Evolutionary conservation across 2,113 vertebrate genomes (phyloP), one percentile per base, ranked within the genome.

Genomic region (Osmerus mordax): DNA sequence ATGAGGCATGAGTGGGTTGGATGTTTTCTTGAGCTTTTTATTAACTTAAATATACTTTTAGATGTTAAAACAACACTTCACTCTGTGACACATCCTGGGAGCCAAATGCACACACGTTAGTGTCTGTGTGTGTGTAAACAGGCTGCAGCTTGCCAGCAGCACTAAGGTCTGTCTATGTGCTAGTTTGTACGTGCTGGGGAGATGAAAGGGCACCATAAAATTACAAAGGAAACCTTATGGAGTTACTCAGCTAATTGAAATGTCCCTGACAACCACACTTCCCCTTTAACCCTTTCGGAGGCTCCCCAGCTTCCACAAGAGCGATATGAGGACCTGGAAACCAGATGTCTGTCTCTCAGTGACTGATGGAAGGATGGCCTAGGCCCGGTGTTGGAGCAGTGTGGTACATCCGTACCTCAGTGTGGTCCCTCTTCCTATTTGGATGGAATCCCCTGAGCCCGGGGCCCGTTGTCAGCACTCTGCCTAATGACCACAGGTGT

Each of bases 401-500:
- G 28, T 62, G 78, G 73, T 74, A 74, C 69, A 68, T 63, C 62
- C 63, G 25, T 78, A 59, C 11, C 19, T 16, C 60, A 64, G 12
- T 21, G 60, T 41, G 68, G 21, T 65, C 2, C 3, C 72, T 79
- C 21, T 0, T 79, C 72, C 81, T 87, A 75, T 84, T 83, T 78
- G 70, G 81, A 76, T 84, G 60, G 77, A 72, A 78, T 87, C 79
- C 82, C 78, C 70, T 16, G 76, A 76, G 83, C 67, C 75, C 67
- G 56, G 70, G 78, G 80, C 84, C 41, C 78, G 73, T 88, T 90
- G 86, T 91, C 88, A 86, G 80, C 81, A 70, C 76, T n/a, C 62
- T 68, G 77, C 78, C 81, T 81, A 87, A 90, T 87, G 82, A 79
- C 73, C 83, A 86, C 89, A 89, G 87, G 87, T 91, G 90, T 81